Evolutionary conservation across 2,888 invertebrate genomes (phyloP).

Genomic region (Cremastinae sp.): DNA sequence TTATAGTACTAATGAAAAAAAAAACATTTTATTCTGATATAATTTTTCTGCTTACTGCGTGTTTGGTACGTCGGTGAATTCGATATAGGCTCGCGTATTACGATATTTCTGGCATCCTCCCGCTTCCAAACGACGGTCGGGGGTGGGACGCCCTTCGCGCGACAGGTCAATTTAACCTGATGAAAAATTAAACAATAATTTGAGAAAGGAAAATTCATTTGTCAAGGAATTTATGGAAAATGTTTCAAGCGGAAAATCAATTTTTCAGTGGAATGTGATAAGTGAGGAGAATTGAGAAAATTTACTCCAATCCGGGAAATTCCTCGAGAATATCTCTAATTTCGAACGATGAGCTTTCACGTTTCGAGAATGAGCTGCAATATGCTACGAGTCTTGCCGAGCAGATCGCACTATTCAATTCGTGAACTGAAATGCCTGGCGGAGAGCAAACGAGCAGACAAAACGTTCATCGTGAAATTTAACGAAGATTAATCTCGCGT

Average conservation of each 20-base stretch:
- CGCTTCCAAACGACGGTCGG: constrained; percentile 92
- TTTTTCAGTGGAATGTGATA: neutral
- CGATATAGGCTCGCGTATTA: constrained; percentile 85
- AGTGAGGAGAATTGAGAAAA: neutral
- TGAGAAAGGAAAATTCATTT: neutral
- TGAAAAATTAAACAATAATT: neutral
- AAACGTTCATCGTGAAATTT: neutral
- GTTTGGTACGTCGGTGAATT: constrained; percentile 72
- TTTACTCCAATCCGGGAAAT: constrained; percentile 5
- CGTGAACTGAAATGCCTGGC: constrained; percentile 16
- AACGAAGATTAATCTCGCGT: no score
- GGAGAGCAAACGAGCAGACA: constrained; percentile 8
- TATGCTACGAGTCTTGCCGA: constrained; percentile 15
- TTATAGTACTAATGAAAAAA: neutral
- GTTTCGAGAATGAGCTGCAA: constrained; percentile 15
- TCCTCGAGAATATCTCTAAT: constrained; percentile 2
- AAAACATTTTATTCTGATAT: neutral
- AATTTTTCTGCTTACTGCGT: constrained; percentile 63
- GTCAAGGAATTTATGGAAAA: neutral
- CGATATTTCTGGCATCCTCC: constrained; percentile 91
- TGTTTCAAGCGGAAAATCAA: neutral
- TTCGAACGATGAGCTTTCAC: constrained; percentile 7
- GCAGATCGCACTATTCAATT: constrained; percentile 43
- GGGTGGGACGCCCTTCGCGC: constrained; percentile 90
- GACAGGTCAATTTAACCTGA: constrained; percentile 82